Percentiles rank a stretch among this genome's conserved stretches.
These are phyloP conservation scores for Sesia bembeciformis DNA, from an alignment of 2,888 invertebrate species.

Conservation along the genomic window DNA sequence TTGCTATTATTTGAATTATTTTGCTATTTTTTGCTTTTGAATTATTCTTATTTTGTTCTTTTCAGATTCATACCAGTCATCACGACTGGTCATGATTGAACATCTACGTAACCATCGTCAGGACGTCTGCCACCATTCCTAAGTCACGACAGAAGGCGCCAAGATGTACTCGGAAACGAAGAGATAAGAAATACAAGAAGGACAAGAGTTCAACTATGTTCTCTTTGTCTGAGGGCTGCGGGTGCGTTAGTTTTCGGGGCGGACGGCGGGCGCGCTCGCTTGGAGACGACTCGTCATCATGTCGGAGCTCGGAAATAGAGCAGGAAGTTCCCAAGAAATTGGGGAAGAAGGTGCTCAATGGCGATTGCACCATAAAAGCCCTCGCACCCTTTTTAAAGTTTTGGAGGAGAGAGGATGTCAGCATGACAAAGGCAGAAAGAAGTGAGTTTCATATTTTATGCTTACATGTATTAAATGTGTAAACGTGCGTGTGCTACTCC, in stretches of 20 bases:
- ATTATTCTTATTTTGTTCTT: neutral
- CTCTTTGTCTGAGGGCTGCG: constrained; percentile 63
- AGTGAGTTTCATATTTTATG: constrained; percentile 68
- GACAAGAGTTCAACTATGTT: constrained; percentile 67
- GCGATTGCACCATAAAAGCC: constrained; percentile 67
- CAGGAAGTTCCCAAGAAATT: constrained; percentile 60
- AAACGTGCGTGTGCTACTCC: too few species aligned
- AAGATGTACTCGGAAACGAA: constrained; percentile 66
- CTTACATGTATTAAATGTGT: too few species aligned
- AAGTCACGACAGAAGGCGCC: constrained; percentile 51
- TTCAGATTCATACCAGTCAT: constrained; percentile 10
- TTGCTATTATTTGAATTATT: too few species aligned
- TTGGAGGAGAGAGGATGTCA: constrained; percentile 80
- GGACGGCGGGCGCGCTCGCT: constrained; percentile 49
- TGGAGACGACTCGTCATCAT: constrained; percentile 63
- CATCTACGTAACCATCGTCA: constrained; percentile 4
- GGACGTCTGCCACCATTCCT: constrained; percentile 43
- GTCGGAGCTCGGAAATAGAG: constrained; percentile 66
- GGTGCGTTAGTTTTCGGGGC: constrained; percentile 61
- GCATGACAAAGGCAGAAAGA: constrained; percentile 85
- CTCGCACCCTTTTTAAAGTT: constrained; percentile 78
- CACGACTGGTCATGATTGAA: constrained; percentile 19
- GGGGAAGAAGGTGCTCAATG: constrained; percentile 45
- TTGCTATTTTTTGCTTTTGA: too few species aligned
- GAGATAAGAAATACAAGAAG: constrained; percentile 60